Percentiles rank a stretch among this genome's conserved stretches.
phyloP scores from a whole-genome alignment of 2,888 invertebrate species.

The Cataglyphis rosenhaueri region DNA sequence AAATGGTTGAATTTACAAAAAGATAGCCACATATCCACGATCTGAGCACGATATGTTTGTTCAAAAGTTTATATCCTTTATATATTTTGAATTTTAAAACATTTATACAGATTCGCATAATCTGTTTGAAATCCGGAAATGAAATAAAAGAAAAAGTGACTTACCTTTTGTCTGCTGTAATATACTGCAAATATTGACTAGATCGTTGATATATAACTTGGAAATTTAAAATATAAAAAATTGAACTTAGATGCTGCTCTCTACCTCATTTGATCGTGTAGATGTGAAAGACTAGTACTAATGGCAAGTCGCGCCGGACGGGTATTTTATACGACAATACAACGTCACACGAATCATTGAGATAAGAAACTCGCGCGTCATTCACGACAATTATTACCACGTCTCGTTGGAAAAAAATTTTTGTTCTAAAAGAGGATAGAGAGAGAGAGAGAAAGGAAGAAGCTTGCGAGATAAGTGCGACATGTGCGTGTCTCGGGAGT shows the following conservation, averaged over 20 bases:
- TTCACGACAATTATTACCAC: constrained; percentile 56
- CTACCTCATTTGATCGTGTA: constrained; percentile 61
- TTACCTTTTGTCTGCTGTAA: background rate
- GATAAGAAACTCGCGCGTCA: constrained; percentile 71
- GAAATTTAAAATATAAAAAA: constrained; percentile 9
- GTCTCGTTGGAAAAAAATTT: background rate
- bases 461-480: constrained; percentile 57
- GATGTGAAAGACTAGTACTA: constrained; percentile 70
- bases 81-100: background rate
- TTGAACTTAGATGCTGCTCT: constrained; percentile 51
- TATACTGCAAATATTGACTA: background rate
- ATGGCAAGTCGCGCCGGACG: constrained; percentile 47
- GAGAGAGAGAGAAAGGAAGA: background rate
- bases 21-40: background rate
- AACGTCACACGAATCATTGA: constrained; percentile 66
- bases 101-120: background rate
- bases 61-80: background rate
- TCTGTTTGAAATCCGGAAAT: background rate
- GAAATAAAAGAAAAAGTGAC: background rate
- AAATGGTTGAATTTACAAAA: background rate
- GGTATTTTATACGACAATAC: constrained; percentile 77
- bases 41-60: background rate
- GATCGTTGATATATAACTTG: background rate
- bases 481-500: constrained; percentile 16
- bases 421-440: background rate